These are phyloP conservation scores for Dromas ardeola DNA, from an alignment of 2,113 vertebrate species.

Conservation along the genomic window DNA sequence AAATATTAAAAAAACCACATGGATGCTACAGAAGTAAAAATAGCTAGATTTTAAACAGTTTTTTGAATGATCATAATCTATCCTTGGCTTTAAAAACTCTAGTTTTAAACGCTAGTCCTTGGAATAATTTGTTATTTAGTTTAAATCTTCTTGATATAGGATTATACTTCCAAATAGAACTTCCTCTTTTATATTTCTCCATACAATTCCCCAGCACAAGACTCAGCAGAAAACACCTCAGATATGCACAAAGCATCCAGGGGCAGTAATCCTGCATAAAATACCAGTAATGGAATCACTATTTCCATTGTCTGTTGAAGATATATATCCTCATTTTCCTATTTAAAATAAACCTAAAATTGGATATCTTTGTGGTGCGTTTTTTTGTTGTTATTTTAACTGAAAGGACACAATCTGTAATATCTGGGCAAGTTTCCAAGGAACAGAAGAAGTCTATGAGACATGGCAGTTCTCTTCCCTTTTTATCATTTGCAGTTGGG, in stretches of 20 bases:
- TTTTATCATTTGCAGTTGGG: slow-evolving; percentile 29
- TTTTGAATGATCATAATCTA: not conserved
- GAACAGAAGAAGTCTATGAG: not conserved
- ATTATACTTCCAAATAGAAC: not conserved
- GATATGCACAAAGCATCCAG: not conserved
- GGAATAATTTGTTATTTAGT: not conserved
- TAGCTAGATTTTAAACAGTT: not conserved
- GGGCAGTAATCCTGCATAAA: not conserved
- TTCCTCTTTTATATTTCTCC: not conserved
- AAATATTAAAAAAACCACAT: not conserved
- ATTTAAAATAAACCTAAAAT: not conserved
- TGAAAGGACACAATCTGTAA: not conserved
- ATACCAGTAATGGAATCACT: not conserved
- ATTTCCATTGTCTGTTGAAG: not conserved
- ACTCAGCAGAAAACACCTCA: not conserved
- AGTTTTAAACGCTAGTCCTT: not conserved
- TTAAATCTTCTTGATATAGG: not conserved
- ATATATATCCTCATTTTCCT: not conserved
- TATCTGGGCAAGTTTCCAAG: not conserved
- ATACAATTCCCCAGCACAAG: not conserved
- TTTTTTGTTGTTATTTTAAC: not conserved
- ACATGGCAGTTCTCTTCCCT: not conserved
- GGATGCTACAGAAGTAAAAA: not conserved
- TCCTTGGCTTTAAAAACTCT: not conserved
- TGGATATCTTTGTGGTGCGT: not conserved